Conservation (phyloP, 2,113 vertebrate genomes). For the Hoplias malabaricus region DNA sequence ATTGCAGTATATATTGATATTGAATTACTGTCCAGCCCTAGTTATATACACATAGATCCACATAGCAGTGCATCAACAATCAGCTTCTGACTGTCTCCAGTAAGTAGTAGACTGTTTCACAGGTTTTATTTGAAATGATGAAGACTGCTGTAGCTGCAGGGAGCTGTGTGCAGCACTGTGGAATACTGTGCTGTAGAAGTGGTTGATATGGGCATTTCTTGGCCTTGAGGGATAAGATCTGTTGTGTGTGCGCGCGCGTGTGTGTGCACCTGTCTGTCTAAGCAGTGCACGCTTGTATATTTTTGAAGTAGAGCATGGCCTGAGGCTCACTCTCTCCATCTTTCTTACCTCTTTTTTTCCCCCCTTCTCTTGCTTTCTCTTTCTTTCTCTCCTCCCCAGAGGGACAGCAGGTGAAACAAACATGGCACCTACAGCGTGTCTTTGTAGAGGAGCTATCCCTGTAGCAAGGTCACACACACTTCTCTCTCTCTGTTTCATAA, state of each 20-base stretch:
- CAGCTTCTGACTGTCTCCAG: not conserved
- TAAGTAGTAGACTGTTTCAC: not conserved
- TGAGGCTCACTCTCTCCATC: conserved; percentile 34
- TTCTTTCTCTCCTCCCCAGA: conserved; percentile 5
- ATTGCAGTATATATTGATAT: too few relatives aligned
- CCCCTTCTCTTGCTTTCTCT: not conserved
- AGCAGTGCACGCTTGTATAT: conserved; percentile 7
- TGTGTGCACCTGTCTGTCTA: conserved; percentile 5
- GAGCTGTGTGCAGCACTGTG: not conserved
- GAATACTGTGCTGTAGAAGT: not conserved
- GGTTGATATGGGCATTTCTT: not conserved
- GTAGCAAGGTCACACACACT: conserved; percentile 61
- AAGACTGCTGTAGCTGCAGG: not conserved
- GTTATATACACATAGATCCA: not conserved
- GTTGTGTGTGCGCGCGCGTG: not conserved
- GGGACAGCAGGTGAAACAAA: conserved; percentile 10
- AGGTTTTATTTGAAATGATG: not conserved
- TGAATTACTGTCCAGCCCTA: too few relatives aligned
- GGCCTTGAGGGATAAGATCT: not conserved
- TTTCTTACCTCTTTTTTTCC: conserved; percentile 31
- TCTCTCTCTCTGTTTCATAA: conserved; percentile 1
- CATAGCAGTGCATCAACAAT: not conserved
- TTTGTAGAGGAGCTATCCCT: conserved; percentile 60
- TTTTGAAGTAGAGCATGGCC: conserved; percentile 49
- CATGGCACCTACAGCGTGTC: conserved; percentile 48